Base-by-base conservation (phyloP, 2,888 invertebrate species). In the Prosopocoilus inquinatus region DNA sequence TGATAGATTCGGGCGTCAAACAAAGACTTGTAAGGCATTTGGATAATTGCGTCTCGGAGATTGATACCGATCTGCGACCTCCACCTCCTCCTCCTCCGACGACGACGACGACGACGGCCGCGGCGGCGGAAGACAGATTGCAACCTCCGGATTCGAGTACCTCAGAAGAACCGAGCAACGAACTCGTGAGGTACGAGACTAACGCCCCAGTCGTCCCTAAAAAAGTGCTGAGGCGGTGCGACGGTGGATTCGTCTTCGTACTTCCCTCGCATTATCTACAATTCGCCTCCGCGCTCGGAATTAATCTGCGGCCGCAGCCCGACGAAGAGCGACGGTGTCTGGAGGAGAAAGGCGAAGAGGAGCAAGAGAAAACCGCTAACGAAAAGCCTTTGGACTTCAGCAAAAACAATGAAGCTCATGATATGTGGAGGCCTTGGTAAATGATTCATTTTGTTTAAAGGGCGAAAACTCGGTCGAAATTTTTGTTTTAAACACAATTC, bases 221-320 rank as follows among this genome's bases (percentile, higher is more conserved):
- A 35, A 81, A 81, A 64, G 81, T 81, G 0, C 81, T 82, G 13
- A 77, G 83, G 55, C 75, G 81, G 52, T 82, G 83, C 20, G 84
- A 84, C 64, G 84, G 84, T 2, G 84, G 84, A 64, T 83, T 84
- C 38, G 84, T 84, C 12, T 81, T 84, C 66, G 76, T 84, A 2
- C 73, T 84, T 38, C 84, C 84, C 38, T 83, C 83, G 69, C 83
- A 84, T 69, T 84, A 84, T 70, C 80, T 84, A 8, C 83, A 84
- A 67, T 65, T 84, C 46, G 82, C 83, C 1, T 81, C 81, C 2
- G 82, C 82, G 49, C 61, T 78, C 32, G 77, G 77, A 39, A 76
- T 77, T 48, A 77, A 78, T 64, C 60, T 78, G 50, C 64, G 75
- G 55, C 70, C 72, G 47, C 70, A 70, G 48, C 53, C 53, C n/a